Conservation (phyloP, 2,797 vertebrate genomes). For the Enteromius thamalakanensis region DNA sequence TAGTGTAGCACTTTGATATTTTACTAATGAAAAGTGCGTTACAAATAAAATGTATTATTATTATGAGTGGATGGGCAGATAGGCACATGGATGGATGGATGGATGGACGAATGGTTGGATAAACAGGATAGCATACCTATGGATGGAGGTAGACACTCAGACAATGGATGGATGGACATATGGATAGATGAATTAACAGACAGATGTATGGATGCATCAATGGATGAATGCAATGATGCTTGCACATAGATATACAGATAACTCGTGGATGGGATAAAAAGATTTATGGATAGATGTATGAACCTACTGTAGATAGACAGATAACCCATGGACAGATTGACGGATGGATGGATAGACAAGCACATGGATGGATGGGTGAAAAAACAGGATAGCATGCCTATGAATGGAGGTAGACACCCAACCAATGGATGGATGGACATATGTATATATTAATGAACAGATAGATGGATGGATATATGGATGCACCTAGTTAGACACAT, state of each 20-base stretch:
- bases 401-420: background rate
- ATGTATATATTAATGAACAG: background rate
- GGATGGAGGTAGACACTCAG: too few relatives aligned
- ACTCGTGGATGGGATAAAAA: background rate
- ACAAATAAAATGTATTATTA: too few relatives aligned
- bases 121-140: background rate
- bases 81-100: background rate
- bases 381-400: background rate
- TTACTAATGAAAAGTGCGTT: too few relatives aligned
- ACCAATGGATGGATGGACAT: background rate
- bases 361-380: background rate
- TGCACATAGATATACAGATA: background rate
- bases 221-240: background rate
- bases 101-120: background rate
- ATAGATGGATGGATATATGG: background rate
- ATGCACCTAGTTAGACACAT: background rate
- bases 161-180: background rate
- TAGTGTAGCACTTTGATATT: too few relatives aligned
- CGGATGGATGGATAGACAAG: background rate
- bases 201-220: background rate
- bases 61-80: too few relatives aligned
- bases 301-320: background rate
- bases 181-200: background rate
- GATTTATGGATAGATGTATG: background rate
- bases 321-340: background rate